Percentiles rank a stretch among this genome's conserved stretches.
Conservation (phyloP, 2,888 invertebrate species). For the Drosophila peninsularis region DNA sequence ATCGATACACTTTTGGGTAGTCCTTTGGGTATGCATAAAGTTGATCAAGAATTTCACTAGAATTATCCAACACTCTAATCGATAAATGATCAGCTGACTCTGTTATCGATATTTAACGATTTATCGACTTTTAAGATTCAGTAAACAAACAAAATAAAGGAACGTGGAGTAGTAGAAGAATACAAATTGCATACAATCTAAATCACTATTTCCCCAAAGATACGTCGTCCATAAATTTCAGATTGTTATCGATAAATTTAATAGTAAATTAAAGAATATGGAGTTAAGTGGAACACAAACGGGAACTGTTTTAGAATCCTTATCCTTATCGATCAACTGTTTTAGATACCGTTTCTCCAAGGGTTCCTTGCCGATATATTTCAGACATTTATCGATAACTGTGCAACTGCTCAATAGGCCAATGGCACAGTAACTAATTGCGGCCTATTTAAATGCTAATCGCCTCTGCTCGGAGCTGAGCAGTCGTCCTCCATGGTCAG, state of each 20-base stretch:
- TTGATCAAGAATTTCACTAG: too few relatives aligned
- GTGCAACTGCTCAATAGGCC: background rate
- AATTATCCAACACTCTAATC: too few relatives aligned
- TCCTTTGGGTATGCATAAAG: too few relatives aligned
- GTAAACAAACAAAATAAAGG: background rate
- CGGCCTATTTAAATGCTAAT: slow-evolving; percentile 5
- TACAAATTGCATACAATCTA: background rate
- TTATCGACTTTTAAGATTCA: background rate
- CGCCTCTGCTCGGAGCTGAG: background rate
- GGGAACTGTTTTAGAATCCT: too few relatives aligned
- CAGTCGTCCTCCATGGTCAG: slow-evolving; percentile 12
- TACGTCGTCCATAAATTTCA: background rate
- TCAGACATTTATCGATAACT: background rate
- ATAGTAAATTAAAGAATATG: too few relatives aligned
- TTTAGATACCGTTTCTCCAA: too few relatives aligned
- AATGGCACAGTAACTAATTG: background rate
- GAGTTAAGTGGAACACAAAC: too few relatives aligned
- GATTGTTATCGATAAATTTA: too few relatives aligned
- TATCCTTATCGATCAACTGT: too few relatives aligned
- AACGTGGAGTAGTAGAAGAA: background rate
- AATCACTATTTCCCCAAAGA: background rate
- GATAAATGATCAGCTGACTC: background rate
- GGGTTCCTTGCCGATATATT: background rate
- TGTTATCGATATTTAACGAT: background rate
- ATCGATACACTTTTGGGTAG: too few relatives aligned